phyloP scores from a whole-genome alignment of 1,140 invertebrate genomes.

The Araneus ventricosus region DNA sequence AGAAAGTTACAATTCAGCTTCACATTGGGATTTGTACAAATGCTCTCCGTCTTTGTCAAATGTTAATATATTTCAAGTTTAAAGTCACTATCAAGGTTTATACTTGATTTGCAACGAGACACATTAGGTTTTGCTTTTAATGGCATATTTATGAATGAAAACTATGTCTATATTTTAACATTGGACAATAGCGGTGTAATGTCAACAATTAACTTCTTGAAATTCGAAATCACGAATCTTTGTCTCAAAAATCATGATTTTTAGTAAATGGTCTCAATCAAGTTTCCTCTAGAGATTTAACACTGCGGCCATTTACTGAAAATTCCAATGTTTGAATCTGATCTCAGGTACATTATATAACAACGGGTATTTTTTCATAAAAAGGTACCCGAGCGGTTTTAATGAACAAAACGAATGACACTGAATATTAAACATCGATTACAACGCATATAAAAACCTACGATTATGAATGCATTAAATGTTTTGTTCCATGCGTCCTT shows the following conservation, averaged over 20 bases:
- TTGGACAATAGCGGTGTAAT: neutral
- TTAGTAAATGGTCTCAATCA: neutral
- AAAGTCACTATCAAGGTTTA: too few species aligned
- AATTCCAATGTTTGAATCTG: neutral
- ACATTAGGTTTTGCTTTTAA: too few species aligned
- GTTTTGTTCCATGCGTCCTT: slow-evolving; percentile 28
- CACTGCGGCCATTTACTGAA: slow-evolving; percentile 15
- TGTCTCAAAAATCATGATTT: neutral
- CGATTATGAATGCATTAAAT: neutral
- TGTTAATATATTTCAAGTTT: too few species aligned
- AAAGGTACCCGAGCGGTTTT: neutral
- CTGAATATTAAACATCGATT: neutral
- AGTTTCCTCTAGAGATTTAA: neutral
- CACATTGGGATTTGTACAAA: too few species aligned
- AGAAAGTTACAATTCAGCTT: too few species aligned
- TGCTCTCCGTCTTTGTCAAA: too few species aligned
- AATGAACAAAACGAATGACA: neutral
- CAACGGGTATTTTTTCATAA: neutral
- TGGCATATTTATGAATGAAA: too few species aligned
- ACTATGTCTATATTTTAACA: too few species aligned
- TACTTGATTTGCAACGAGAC: too few species aligned
- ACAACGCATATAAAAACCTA: neutral
- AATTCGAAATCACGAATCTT: neutral
- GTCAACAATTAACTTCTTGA: neutral
- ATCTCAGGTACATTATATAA: neutral